Evolutionary conservation across 2,888 invertebrate species (phyloP).

Genomic region (Theretra japonica): DNA sequence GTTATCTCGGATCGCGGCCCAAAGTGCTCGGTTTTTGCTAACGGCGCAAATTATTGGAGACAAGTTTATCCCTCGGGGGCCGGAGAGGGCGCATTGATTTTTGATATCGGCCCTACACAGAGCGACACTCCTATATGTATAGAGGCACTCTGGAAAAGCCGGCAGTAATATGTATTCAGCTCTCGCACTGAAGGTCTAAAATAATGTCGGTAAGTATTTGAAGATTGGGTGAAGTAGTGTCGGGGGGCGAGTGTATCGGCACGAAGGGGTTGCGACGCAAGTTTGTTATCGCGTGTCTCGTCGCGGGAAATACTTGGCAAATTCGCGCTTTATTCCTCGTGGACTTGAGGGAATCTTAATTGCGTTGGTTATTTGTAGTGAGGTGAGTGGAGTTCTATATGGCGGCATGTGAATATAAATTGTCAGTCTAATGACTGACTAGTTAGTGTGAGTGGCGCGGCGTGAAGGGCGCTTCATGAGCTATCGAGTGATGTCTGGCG

Average conservation of each 20-base stretch:
- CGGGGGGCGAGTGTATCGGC: neutral
- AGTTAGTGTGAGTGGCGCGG: conserved; percentile 2
- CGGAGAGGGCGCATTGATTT: conserved; percentile 23
- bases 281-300: conserved; percentile 15
- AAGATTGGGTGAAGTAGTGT: neutral
- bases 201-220: conserved; percentile 18
- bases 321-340: conserved; percentile 7
- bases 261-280: neutral
- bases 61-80: conserved; percentile 13
- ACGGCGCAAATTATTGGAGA: conserved; percentile 23
- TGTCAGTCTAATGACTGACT: conserved; percentile 8
- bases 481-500: conserved; percentile 3
- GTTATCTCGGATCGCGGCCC: conserved; percentile 12
- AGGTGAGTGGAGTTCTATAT: neutral
- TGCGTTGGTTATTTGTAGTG: neutral
- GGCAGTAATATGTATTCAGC: conserved; percentile 15
- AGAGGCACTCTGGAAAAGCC: neutral
- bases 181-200: conserved; percentile 12
- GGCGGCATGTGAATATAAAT: conserved; percentile 6
- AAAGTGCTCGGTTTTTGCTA: conserved; percentile 19
- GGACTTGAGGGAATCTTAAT: conserved; percentile 13
- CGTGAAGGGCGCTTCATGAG: conserved; percentile 9
- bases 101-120: neutral
- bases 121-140: neutral
- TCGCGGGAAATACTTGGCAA: conserved; percentile 2